Conservation (phyloP, 2,797 vertebrate species). For the Hozukius guyotensis region DNA sequence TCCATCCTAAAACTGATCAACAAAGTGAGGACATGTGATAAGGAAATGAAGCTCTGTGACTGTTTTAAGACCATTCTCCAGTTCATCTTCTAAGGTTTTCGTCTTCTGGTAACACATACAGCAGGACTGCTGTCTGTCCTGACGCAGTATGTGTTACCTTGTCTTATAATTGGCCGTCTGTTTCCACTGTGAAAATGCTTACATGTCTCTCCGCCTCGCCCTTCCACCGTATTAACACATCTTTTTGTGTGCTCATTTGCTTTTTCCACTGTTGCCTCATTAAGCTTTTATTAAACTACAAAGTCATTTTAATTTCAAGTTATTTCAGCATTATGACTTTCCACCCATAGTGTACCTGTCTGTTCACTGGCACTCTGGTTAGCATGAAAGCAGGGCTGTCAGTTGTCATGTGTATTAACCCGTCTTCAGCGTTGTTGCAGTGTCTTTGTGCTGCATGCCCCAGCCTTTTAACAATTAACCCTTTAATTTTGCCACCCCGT, state of each 20-base stretch:
- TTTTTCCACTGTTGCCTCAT: slow-evolving; percentile 21
- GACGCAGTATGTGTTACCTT: slow-evolving; percentile 56
- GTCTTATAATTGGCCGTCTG: slow-evolving; percentile 61
- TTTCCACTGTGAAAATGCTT: slow-evolving; percentile 59
- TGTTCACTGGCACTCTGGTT: not conserved
- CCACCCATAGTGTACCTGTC: not conserved
- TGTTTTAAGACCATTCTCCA: slow-evolving; percentile 67
- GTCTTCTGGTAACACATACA: slow-evolving; percentile 59
- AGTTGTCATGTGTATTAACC: slow-evolving; percentile 59
- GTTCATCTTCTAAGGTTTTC: slow-evolving; percentile 49
- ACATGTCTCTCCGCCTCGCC: slow-evolving; percentile 48
- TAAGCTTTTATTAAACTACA: slow-evolving; percentile 3
- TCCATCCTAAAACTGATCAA: not conserved
- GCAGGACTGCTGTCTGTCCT: slow-evolving; percentile 55
- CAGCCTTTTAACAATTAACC: slow-evolving; percentile 50
- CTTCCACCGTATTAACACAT: slow-evolving; percentile 47
- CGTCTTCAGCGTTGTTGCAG: slow-evolving; percentile 42
- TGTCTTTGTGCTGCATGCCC: slow-evolving; percentile 66
- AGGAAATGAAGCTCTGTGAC: slow-evolving; percentile 66
- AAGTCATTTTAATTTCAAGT: slow-evolving; percentile 24
- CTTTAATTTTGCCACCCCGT: slow-evolving; percentile 32
- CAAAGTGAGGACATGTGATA: slow-evolving; percentile 3
- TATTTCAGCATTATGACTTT: slow-evolving; percentile 1
- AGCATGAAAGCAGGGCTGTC: slow-evolving; percentile 37
- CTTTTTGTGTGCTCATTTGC: slow-evolving; percentile 32